phyloP scores from a whole-genome alignment of 2,113 vertebrate species.

The Dipodomys merriami region DNA sequence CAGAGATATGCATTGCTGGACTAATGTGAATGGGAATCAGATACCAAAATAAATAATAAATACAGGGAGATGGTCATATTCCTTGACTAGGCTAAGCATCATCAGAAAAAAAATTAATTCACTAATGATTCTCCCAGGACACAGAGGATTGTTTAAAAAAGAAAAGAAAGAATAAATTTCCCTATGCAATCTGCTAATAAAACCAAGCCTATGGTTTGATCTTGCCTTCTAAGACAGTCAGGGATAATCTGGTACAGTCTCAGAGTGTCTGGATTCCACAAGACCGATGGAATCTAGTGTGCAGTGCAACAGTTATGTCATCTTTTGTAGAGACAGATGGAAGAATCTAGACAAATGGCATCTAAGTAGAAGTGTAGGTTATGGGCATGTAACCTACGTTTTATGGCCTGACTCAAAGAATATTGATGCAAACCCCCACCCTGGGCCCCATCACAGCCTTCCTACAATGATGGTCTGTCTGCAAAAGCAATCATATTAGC shows the following conservation, averaged over 20 bases:
- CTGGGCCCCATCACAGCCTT: accelerated
- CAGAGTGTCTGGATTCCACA: accelerated
- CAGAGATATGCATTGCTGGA: background rate
- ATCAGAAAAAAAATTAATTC: background rate
- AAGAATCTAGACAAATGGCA: too few relatives aligned
- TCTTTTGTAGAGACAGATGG: background rate
- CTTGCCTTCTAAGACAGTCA: accelerated
- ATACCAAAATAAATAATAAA: background rate
- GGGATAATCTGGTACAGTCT: background rate
- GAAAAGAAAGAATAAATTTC: background rate
- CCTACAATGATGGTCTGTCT: background rate
- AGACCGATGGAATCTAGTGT: background rate
- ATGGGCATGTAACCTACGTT: too few relatives aligned
- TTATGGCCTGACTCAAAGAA: background rate
- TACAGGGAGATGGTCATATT: background rate
- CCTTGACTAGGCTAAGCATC: background rate
- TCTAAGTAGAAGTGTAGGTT: too few relatives aligned
- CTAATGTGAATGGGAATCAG: background rate
- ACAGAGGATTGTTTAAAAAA: background rate
- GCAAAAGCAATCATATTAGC: background rate
- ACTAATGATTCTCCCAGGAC: background rate
- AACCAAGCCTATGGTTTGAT: background rate
- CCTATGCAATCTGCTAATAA: background rate
- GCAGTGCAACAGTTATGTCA: too few relatives aligned
- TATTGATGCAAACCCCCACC: too few relatives aligned